Percentiles rank a stretch among this genome's conserved stretches.
Evolutionary conservation across 2,888 invertebrate genomes (phyloP).

Genomic region (Cecidostiba fungosa): DNA sequence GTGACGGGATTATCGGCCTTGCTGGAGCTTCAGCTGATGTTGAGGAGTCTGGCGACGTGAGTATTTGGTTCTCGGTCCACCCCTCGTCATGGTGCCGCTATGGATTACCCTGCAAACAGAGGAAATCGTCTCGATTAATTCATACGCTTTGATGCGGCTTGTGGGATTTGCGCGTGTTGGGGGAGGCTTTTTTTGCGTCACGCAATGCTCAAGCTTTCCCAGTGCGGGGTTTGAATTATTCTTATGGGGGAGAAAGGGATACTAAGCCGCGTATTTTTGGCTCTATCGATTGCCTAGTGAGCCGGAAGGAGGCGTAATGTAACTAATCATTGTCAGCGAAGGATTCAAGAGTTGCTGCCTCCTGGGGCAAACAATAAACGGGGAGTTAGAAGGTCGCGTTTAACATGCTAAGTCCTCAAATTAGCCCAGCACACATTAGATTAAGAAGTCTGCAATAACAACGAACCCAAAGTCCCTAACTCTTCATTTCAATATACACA

Average conservation of each 20-base stretch:
- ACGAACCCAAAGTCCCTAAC: not conserved
- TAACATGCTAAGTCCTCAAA: not conserved
- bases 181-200: not conserved
- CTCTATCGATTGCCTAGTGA: not conserved
- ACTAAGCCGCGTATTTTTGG: not conserved
- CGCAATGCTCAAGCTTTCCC: not conserved
- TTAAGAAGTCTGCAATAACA: not conserved
- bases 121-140: not conserved
- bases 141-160: not conserved
- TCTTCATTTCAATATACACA: not conserved
- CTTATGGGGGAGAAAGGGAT: too few species aligned
- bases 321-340: conserved; percentile 14
- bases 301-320: not conserved
- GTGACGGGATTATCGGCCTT: conserved; percentile 6
- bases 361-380: not conserved
- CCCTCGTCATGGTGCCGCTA: conserved; percentile 32
- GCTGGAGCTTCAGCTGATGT: not conserved
- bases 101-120: conserved; percentile 13
- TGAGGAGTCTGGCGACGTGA: not conserved
- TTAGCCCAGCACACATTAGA: not conserved
- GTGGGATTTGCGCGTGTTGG: not conserved
- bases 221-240: not conserved
- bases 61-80: not conserved
- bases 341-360: not conserved
- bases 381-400: not conserved